phyloP scores from a whole-genome alignment of 2,888 invertebrate species.

The Lissocephala sabroskyi region DNA sequence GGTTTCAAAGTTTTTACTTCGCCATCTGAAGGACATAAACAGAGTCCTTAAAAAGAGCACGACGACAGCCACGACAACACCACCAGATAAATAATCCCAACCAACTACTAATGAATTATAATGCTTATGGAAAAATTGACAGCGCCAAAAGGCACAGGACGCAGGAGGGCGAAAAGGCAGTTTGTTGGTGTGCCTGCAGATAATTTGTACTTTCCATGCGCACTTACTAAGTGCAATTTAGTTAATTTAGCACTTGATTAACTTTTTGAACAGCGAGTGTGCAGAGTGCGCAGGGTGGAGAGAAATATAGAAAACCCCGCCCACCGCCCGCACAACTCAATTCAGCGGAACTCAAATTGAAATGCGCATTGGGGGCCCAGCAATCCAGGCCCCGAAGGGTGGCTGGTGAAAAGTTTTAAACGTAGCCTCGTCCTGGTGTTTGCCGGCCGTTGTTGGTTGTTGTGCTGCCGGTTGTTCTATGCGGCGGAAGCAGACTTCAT shows the following conservation, averaged over 20 bases:
- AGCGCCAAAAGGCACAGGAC: conserved; percentile 18
- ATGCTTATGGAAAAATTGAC: conserved; percentile 58
- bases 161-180: not conserved
- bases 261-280: conserved; percentile 35
- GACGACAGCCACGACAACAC: not conserved
- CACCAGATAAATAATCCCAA: too few relatives aligned
- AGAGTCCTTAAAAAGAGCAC: not conserved
- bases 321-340: conserved; percentile 12
- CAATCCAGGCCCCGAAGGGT: too few relatives aligned
- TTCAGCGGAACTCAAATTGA: conserved; percentile 52
- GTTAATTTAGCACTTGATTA: conserved; percentile 60
- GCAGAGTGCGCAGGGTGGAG: not conserved
- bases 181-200: conserved; percentile 19
- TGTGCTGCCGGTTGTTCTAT: conserved; percentile 25
- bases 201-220: conserved; percentile 27
- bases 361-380: conserved; percentile 47
- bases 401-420: conserved; percentile 25
- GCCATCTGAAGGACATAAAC: not conserved
- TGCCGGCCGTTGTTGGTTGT: conserved; percentile 38
- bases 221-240: conserved; percentile 47
- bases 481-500: too few relatives aligned
- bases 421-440: conserved; percentile 48
- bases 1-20: not conserved
- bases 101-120: conserved; percentile 43
- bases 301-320: not conserved